Evolutionary conservation across 2,888 invertebrate species (phyloP).

Genomic region (Melanostoma mellinum): DNA sequence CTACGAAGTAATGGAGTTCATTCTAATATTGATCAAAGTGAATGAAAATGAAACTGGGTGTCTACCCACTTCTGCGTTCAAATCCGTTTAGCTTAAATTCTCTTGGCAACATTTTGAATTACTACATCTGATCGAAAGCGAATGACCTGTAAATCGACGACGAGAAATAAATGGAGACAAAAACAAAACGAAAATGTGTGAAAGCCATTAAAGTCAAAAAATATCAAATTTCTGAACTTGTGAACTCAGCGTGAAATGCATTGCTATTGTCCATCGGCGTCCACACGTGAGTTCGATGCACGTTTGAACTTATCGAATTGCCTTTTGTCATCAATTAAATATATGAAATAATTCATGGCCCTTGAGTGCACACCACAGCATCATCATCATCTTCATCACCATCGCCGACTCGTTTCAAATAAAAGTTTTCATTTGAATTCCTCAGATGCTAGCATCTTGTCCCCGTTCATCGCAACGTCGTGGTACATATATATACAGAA

Average conservation of each 20-base stretch:
- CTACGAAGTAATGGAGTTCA: too few relatives aligned
- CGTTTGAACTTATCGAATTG: conserved; percentile 54
- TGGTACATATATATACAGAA: background rate
- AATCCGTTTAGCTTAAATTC: too few relatives aligned
- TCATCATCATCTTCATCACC: background rate
- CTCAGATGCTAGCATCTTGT: conserved; percentile 3
- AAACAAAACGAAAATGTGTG: too few relatives aligned
- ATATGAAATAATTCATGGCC: conserved; percentile 51
- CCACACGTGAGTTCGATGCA: conserved; percentile 48
- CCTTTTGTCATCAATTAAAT: conserved; percentile 58
- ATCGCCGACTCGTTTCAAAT: background rate
- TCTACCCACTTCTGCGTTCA: too few relatives aligned
- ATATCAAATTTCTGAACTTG: too few relatives aligned
- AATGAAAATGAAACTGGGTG: too few relatives aligned
- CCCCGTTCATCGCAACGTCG: conserved; percentile 14
- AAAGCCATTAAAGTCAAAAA: too few relatives aligned
- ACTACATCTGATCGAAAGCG: too few relatives aligned
- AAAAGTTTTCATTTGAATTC: conserved; percentile 12
- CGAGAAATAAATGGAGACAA: too few relatives aligned
- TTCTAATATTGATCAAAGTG: too few relatives aligned
- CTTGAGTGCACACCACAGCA: conserved; percentile 4
- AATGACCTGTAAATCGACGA: too few relatives aligned
- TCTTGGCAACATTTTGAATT: too few relatives aligned
- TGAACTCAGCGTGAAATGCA: conserved; percentile 32
- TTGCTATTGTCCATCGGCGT: background rate